Evolutionary conservation across 2,797 vertebrate genomes (phyloP), one percentile per base, ranked within the genome.

Genomic region (Astyanax mexicanus): DNA sequence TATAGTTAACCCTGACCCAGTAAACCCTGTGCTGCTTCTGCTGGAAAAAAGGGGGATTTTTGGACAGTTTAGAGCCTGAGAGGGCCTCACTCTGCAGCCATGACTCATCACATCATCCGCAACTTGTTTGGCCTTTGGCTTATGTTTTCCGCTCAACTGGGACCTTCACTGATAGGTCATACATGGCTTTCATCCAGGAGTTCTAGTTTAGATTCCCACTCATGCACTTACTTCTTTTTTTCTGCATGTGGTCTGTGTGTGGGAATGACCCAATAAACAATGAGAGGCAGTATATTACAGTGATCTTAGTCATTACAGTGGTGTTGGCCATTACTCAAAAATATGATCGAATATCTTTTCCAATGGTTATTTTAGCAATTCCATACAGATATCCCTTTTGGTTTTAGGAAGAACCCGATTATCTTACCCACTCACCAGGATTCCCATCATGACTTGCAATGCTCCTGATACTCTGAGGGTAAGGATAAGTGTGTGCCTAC

Each of bases 81-180:
- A 37, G 3, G 21, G 68, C 51, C 58, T 70, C 49, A 45, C 12
- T 45, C 19, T 75, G 42, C 21, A 15, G 21, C 23, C 23, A 52
- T 60, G 65, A 69, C 21, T 61, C 74, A 75, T 29, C 51, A 67
- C 27, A 47, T 17, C 32, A 44, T 65, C 40, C 10, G 32, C 44
- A 72, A 23, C 15, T 60, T 23, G 12, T 70, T 49, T 70, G 55
- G 49, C 61, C 58, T 71, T 47, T 70, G 47, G 35, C 54, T 65
- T 47, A 62, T 54, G 27, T 70, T 42, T 70, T 35, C 37, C 25
- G 55, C 9, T 69, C 8, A 11, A 21, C 37, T 35, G 62, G 10
- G 35, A 35, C 32, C 23, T 69, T 68, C 52, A 23, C 44, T 32
- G 38, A 64, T 23, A 75, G 10, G 10, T 66, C 5, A 57, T 57